Percentiles rank a stretch among this genome's conserved stretches.
These are phyloP conservation scores for Papilio polytes DNA, from an alignment of 1,140 invertebrate genomes.

Conservation along the genomic window DNA sequence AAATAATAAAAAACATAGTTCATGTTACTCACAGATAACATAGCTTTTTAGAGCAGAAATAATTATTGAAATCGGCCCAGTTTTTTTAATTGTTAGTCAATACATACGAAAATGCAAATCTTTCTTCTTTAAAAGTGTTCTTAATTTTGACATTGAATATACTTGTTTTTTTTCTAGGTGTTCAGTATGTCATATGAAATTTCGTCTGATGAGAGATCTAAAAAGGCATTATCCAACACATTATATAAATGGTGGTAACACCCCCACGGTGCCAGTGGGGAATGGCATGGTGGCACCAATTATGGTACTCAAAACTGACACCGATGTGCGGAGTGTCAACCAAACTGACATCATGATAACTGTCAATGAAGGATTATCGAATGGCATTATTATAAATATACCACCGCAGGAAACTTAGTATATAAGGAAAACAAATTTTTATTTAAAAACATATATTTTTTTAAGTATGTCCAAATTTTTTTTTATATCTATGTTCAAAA, in stretches of 20 bases:
- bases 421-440: not conserved
- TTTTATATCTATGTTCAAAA: too few species aligned
- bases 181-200: conserved; percentile 68
- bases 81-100: too few species aligned
- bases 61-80: too few species aligned
- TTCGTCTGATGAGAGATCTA: conserved; percentile 73
- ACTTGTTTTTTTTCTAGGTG: conserved; percentile 49
- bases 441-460: not conserved
- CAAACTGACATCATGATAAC: conserved; percentile 64
- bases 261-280: conserved; percentile 38
- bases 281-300: conserved; percentile 21
- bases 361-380: conserved; percentile 57
- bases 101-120: too few species aligned
- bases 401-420: conserved; percentile 51
- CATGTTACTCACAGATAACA: too few species aligned
- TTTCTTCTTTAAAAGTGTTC: too few species aligned
- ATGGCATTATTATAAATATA: conserved; percentile 68
- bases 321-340: conserved; percentile 39
- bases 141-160: not conserved
- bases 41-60: too few species aligned
- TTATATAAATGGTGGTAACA: conserved; percentile 57
- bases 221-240: conserved; percentile 78
- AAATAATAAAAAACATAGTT: too few species aligned
- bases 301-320: conserved; percentile 32
- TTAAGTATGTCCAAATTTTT: too few species aligned